Percentiles rank a stretch among this genome's conserved stretches.
These are phyloP conservation scores for Catocala sponsa DNA, from an alignment of 2,888 invertebrate species.

Conservation along the genomic window DNA sequence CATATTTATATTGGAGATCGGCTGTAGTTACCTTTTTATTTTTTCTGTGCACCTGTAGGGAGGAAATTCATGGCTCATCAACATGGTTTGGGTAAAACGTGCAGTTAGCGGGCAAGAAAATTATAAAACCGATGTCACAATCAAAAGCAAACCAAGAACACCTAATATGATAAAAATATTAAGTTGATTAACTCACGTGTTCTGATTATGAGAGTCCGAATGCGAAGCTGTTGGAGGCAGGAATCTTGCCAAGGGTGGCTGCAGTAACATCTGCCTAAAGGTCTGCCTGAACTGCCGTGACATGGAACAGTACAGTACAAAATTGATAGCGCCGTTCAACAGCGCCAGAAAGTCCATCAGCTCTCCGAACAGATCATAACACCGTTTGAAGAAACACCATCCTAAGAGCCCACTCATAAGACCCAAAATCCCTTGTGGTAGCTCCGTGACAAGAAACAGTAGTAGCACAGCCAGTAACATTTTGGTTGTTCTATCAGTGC, in stretches of 20 bases:
- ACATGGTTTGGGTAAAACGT: slow-evolving; percentile 42
- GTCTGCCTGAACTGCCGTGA: slow-evolving; percentile 96
- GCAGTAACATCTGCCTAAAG: slow-evolving; percentile 91
- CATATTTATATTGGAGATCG: slow-evolving; percentile 62
- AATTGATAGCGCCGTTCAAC: slow-evolving; percentile 97
- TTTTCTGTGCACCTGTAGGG: slow-evolving; percentile 80
- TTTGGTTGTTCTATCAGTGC: slow-evolving; percentile 95
- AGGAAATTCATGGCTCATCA: slow-evolving; percentile 61
- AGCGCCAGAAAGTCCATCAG: slow-evolving; percentile 96
- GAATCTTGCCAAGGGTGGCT: slow-evolving; percentile 89
- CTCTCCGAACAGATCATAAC: slow-evolving; percentile 94
- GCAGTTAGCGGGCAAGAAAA: slow-evolving; percentile 28
- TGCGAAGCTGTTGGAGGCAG: slow-evolving; percentile 87
- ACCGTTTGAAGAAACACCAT: slow-evolving; percentile 92
- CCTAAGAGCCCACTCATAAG: slow-evolving; percentile 91
- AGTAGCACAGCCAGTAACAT: slow-evolving; percentile 96
- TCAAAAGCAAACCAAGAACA: slow-evolving; percentile 23
- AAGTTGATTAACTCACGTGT: slow-evolving; percentile 86
- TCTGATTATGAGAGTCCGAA: slow-evolving; percentile 90
- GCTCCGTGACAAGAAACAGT: slow-evolving; percentile 95
- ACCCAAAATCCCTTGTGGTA: slow-evolving; percentile 94
- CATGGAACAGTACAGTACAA: slow-evolving; percentile 97
- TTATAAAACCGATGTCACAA: slow-evolving; percentile 7
- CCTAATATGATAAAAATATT: slow-evolving; percentile 4
- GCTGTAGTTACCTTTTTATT: slow-evolving; percentile 78